Conservation (phyloP, 2,113 vertebrate genomes). For the Festucalex cinctus region DNA sequence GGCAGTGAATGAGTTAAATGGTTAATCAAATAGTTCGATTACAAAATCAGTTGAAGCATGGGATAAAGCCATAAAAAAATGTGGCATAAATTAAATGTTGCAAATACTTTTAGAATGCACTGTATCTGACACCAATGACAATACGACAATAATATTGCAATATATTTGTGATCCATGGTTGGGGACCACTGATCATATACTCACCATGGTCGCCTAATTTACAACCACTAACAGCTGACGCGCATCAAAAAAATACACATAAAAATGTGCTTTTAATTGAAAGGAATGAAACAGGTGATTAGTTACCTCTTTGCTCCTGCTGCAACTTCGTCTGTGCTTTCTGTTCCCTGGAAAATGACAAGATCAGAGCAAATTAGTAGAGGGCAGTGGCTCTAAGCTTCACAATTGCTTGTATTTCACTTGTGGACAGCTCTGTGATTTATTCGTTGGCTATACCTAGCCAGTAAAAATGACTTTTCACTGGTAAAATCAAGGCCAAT, state of each 20-base stretch:
- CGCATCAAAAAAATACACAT: constrained; percentile 46
- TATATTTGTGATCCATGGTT: not conserved
- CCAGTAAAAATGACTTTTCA: no score
- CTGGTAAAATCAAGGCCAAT: no score
- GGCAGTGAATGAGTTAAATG: no score
- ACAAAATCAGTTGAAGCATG: not conserved
- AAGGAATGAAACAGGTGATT: constrained; percentile 65
- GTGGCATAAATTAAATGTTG: not conserved
- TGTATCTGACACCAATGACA: not conserved
- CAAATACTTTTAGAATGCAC: not conserved
- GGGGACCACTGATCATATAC: constrained; percentile 67
- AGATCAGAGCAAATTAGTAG: not conserved
- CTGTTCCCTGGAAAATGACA: constrained; percentile 65
- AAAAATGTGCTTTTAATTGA: constrained; percentile 42
- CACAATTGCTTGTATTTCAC: no score
- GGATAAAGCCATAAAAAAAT: not conserved
- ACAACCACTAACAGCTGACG: constrained; percentile 31
- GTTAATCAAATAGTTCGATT: no score
- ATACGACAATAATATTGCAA: not conserved
- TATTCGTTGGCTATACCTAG: no score
- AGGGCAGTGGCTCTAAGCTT: no score
- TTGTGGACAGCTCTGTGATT: no score
- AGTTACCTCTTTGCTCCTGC: constrained; percentile 99
- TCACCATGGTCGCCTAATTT: constrained; percentile 81
- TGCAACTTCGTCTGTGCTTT: constrained; percentile 90